A percentile compares a stretch with the other conserved stretches of the same genome.
Conservation (phyloP, 2,113 vertebrate species). For the Cervus canadensis region DNA sequence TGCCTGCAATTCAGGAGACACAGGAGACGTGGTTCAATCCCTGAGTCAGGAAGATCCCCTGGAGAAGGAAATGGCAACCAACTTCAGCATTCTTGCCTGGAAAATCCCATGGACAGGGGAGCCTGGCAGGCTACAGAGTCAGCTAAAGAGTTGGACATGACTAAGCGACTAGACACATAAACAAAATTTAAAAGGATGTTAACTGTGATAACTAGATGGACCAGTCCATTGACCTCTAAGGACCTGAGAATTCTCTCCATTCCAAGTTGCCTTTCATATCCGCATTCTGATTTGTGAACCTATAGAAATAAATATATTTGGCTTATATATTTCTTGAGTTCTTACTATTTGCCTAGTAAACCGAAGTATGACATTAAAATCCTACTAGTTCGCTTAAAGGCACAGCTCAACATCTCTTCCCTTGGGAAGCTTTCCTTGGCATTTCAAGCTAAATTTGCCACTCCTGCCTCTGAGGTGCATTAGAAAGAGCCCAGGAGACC, state of each 20-base stretch:
- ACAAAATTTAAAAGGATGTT: background rate
- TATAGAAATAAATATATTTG: background rate
- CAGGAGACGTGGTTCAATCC: background rate
- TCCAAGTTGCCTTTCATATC: background rate
- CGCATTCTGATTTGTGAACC: background rate
- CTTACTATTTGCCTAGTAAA: background rate
- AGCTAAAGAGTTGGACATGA: background rate
- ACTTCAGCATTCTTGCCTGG: background rate
- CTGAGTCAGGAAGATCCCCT: fast-evolving
- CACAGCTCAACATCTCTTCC: background rate
- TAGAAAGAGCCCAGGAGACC: background rate
- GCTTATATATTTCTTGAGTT: background rate
- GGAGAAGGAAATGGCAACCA: background rate
- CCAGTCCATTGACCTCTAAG: background rate
- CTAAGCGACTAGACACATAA: background rate
- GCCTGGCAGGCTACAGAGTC: background rate
- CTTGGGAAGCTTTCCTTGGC: background rate
- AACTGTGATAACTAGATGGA: background rate
- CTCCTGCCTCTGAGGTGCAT: background rate
- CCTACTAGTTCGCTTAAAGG: background rate
- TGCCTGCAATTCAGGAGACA: background rate
- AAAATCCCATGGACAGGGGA: background rate
- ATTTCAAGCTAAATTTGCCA: background rate
- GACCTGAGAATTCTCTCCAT: background rate
- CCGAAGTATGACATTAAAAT: background rate